Percentiles rank a stretch among this genome's conserved stretches.
These are phyloP conservation scores for Cephus spinipes DNA, from an alignment of 2,888 invertebrate species.

Conservation along the genomic window DNA sequence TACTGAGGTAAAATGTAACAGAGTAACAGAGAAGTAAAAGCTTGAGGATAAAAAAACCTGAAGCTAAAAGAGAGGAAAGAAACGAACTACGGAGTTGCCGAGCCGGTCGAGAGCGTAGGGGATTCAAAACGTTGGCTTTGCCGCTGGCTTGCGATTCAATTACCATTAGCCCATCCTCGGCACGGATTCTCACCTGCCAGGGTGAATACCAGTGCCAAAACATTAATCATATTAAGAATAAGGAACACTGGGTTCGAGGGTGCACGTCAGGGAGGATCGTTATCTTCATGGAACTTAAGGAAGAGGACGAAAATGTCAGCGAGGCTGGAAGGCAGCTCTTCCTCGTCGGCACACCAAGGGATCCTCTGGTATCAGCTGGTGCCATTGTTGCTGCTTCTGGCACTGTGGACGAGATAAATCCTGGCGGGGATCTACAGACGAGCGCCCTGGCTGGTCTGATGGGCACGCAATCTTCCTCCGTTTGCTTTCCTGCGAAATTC, in stretches of 20 bases:
- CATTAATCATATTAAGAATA: background rate
- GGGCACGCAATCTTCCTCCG: slow-evolving; percentile 61
- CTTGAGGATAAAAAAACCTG: slow-evolving; percentile 11
- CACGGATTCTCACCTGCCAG: slow-evolving; percentile 14
- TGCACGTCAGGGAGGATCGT: background rate
- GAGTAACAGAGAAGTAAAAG: slow-evolving; percentile 37
- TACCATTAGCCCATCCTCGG: slow-evolving; percentile 37
- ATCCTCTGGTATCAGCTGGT: slow-evolving; percentile 60
- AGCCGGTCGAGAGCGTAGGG: slow-evolving; percentile 30
- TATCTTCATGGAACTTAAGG: slow-evolving; percentile 57
- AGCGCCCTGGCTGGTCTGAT: slow-evolving; percentile 61
- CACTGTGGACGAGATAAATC: slow-evolving; percentile 53
- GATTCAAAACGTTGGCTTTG: slow-evolving; percentile 41
- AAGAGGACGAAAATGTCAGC: slow-evolving; percentile 53
- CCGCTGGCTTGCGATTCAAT: slow-evolving; percentile 46
- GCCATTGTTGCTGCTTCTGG: slow-evolving; percentile 53
- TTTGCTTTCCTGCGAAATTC: slow-evolving; percentile 65
- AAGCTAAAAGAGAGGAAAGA: slow-evolving; percentile 41
- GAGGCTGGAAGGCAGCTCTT: slow-evolving; percentile 56
- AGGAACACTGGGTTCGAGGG: background rate
- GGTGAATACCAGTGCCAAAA: slow-evolving; percentile 14
- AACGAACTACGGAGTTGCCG: slow-evolving; percentile 38
- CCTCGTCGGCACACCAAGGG: slow-evolving; percentile 59
- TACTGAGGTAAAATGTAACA: background rate
- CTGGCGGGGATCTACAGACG: slow-evolving; percentile 56